Evolutionary conservation across 2,113 vertebrate species (phyloP).

Genomic region (Sylvia atricapilla): DNA sequence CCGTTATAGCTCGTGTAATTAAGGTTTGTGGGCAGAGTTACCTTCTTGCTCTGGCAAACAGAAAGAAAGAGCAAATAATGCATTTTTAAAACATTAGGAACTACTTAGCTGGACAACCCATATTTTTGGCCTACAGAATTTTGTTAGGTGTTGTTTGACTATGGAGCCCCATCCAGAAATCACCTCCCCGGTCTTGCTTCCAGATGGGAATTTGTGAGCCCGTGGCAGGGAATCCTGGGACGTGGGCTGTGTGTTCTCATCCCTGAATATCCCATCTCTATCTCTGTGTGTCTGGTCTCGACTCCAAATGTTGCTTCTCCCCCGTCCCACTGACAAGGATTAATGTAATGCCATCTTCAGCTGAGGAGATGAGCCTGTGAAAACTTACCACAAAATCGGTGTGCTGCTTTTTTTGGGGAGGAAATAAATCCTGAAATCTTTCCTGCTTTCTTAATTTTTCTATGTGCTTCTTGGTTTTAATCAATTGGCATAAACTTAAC

Average conservation of each 20-base stretch:
- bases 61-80: not conserved
- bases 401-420: not conserved
- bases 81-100: not conserved
- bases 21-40: not conserved
- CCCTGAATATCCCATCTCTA: not conserved
- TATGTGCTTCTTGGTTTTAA: not conserved
- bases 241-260: not conserved
- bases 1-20: not conserved
- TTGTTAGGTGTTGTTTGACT: not conserved
- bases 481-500: not conserved
- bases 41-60: conserved; percentile 1
- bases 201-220: not conserved
- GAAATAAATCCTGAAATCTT: not conserved
- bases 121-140: not conserved
- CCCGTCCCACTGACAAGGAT: not conserved
- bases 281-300: not conserved
- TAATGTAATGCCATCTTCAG: not conserved
- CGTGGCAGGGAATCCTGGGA: not conserved
- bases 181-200: not conserved
- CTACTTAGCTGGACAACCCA: not conserved
- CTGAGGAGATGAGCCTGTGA: not conserved
- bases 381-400: not conserved
- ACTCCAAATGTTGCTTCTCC: fast-evolving
- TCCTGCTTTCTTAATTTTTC: not conserved
- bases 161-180: fast-evolving